Evolutionary conservation across 2,888 invertebrate species (phyloP).

Genomic region (Ichneumoninae sp.): DNA sequence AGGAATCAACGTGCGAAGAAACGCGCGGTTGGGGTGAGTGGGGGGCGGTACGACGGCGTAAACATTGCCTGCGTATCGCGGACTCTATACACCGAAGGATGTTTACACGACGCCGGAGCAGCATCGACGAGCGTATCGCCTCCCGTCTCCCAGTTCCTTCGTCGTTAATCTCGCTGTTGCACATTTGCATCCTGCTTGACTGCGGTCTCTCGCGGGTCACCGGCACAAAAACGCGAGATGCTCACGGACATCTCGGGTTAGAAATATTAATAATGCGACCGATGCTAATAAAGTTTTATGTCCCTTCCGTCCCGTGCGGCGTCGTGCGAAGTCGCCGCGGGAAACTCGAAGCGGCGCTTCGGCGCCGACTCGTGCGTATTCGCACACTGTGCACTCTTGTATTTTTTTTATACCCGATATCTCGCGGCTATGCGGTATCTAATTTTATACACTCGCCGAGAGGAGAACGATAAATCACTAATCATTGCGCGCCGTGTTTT

Average conservation of each 20-base stretch:
- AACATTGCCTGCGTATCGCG: constrained; percentile 54
- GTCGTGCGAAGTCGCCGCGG: neutral
- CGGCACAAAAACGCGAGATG: neutral
- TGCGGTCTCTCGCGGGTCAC: constrained; percentile 12
- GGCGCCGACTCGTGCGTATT: constrained; percentile 1
- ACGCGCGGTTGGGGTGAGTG: neutral
- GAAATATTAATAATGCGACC: constrained; percentile 45
- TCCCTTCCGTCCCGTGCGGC: neutral
- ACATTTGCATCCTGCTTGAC: constrained; percentile 35
- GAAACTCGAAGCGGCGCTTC: neutral
- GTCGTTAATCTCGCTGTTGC: constrained; percentile 25
- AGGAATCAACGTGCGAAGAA: neutral
- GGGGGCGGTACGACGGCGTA: constrained; percentile 29
- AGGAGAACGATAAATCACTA: constrained; percentile 46
- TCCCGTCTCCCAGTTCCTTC: constrained; percentile 30
- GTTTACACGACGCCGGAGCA: constrained; percentile 51
- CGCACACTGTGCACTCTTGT: constrained; percentile 21
- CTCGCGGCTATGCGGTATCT: constrained; percentile 23
- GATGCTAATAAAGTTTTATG: constrained; percentile 30
- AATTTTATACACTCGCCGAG: constrained; percentile 18
- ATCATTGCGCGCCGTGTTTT: constrained; percentile 5
- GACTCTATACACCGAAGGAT: constrained; percentile 48
- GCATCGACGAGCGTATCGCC: constrained; percentile 53
- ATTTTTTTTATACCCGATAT: constrained; percentile 30
- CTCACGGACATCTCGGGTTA: constrained; percentile 23